Percentiles rank a stretch among this genome's conserved stretches.
Evolutionary conservation across 2,797 vertebrate genomes (phyloP).

Genomic region (Anabacerthia variegaticeps): DNA sequence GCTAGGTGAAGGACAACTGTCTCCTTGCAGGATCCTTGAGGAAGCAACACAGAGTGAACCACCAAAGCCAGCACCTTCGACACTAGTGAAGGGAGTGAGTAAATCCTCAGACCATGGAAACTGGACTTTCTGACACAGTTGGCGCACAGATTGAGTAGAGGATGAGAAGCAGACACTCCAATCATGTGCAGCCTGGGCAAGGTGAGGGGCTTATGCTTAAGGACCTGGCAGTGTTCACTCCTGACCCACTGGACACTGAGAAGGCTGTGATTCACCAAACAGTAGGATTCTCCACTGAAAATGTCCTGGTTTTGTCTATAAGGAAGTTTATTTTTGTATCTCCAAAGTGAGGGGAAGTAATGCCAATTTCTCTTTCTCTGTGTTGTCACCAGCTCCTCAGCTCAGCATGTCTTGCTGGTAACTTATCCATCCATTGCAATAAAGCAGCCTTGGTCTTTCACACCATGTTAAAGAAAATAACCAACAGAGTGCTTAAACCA

Average conservation of each 20-base stretch:
- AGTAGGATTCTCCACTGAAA: not conserved
- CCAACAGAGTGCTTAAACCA: not conserved
- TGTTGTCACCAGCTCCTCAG: slow-evolving; percentile 39
- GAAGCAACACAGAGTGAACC: not conserved
- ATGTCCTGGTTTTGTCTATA: not conserved
- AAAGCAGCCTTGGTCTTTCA: slow-evolving; percentile 35
- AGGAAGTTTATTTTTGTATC: not conserved
- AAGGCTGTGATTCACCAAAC: not conserved
- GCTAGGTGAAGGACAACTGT: not conserved
- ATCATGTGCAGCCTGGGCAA: not conserved
- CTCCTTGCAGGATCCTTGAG: not conserved
- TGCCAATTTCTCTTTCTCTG: not conserved
- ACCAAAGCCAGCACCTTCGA: not conserved
- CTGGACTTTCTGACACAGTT: not conserved
- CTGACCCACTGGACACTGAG: not conserved
- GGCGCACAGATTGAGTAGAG: not conserved
- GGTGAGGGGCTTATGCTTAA: not conserved
- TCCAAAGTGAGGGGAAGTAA: not conserved
- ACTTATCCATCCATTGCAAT: slow-evolving; percentile 13
- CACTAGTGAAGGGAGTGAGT: not conserved
- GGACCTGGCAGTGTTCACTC: not conserved
- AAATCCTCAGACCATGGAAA: not conserved
- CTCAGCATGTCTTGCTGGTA: slow-evolving; percentile 34
- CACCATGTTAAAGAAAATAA: slow-evolving; percentile 53
- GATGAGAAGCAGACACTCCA: not conserved